Conservation (phyloP, 2,113 vertebrate genomes). For the Neomonachus schauinslandi region DNA sequence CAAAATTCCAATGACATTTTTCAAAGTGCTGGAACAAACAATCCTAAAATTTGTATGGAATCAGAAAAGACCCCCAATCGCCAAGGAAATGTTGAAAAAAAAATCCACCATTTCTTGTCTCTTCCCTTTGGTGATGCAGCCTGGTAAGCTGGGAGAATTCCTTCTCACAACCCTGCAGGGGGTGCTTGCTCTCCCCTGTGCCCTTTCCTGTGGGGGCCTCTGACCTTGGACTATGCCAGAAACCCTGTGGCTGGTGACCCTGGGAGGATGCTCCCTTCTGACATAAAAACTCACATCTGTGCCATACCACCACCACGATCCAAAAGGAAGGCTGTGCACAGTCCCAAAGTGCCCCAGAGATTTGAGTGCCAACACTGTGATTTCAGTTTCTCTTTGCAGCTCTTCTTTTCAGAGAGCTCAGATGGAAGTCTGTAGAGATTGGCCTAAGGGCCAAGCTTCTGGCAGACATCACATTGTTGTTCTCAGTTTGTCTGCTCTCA, state of each 20-base stretch:
- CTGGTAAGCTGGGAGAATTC: accelerated
- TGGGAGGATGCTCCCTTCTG: neutral
- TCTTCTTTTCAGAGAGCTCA: neutral
- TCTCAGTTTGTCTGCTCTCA: neutral
- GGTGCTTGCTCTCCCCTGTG: accelerated
- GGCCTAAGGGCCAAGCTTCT: neutral
- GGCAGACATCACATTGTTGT: neutral
- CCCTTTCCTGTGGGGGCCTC: neutral
- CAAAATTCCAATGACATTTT: no score
- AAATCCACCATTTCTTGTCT: neutral
- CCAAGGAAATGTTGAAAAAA: no score
- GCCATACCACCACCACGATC: no score
- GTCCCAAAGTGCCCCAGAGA: neutral
- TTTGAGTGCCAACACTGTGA: neutral
- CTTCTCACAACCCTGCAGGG: accelerated
- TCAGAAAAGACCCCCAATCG: no score
- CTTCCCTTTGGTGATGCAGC: neutral
- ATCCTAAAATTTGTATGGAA: no score
- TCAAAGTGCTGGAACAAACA: no score
- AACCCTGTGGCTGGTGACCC: neutral
- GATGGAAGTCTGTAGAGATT: neutral
- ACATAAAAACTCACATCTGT: neutral
- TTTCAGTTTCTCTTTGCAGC: neutral
- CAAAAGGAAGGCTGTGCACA: neutral
- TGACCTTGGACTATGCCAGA: no score